A percentile compares a stretch with the other conserved stretches of the same genome.
phyloP scores from a whole-genome alignment of 2,888 invertebrate species.

The Drosophila robusta region DNA sequence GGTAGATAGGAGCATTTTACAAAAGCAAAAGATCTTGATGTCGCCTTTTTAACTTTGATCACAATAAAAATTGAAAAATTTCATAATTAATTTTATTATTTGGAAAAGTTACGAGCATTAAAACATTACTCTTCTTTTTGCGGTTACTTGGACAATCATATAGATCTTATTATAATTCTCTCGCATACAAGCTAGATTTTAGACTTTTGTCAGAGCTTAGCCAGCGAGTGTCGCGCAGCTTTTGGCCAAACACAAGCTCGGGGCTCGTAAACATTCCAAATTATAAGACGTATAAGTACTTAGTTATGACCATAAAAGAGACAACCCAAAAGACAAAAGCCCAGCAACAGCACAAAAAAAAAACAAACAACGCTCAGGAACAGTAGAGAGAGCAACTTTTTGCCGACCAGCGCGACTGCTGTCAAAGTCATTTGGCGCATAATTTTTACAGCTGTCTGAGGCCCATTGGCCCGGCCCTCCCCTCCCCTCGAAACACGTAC shows the following conservation, averaged over 20 bases:
- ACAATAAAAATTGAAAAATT: too few relatives aligned
- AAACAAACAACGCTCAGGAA: neutral
- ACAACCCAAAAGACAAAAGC: slow-evolving; percentile 22
- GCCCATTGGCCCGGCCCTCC: slow-evolving; percentile 17
- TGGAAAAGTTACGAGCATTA: neutral
- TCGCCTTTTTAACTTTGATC: too few relatives aligned
- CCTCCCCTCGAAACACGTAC: neutral
- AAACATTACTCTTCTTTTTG: neutral
- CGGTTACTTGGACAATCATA: slow-evolving; percentile 11
- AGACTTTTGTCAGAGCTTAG: slow-evolving; percentile 16
- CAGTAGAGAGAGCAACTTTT: slow-evolving; percentile 41
- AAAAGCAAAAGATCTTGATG: too few relatives aligned
- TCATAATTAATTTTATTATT: neutral
- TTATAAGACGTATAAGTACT: slow-evolving; percentile 77
- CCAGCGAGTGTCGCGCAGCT: slow-evolving; percentile 9
- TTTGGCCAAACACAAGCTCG: slow-evolving; percentile 22
- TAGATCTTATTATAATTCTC: slow-evolving; percentile 14
- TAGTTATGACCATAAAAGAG: slow-evolving; percentile 75
- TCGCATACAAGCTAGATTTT: slow-evolving; percentile 8
- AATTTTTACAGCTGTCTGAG: slow-evolving; percentile 71
- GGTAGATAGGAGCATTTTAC: too few relatives aligned
- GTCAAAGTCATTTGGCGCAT: slow-evolving; percentile 79
- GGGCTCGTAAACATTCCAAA: slow-evolving; percentile 70
- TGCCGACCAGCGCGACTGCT: slow-evolving; percentile 63
- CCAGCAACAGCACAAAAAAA: neutral